Evolutionary conservation across 2,797 vertebrate genomes (phyloP).

Genomic region (Cossypha niveicapilla): DNA sequence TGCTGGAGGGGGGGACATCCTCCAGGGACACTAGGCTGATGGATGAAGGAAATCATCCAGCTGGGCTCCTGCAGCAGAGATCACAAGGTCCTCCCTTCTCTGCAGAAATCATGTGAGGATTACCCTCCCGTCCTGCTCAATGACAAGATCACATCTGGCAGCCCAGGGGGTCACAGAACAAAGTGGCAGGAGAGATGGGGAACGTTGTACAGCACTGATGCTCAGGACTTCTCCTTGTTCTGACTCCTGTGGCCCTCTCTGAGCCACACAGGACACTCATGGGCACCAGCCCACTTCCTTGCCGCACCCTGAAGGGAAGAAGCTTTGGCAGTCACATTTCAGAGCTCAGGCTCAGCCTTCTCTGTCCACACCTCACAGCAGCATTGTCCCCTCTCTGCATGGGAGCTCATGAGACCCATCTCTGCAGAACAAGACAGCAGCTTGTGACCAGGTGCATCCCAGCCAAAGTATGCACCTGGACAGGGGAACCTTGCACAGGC

Average conservation of each 20-base stretch:
- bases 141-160: background rate
- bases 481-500: background rate
- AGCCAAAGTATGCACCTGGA: background rate
- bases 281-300: background rate
- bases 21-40: background rate
- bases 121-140: background rate
- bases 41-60: background rate
- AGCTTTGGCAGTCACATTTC: background rate
- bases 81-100: background rate
- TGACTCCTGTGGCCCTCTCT: background rate
- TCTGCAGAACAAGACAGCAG: rapidly evolving
- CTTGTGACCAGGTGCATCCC: background rate
- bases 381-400: background rate
- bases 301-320: background rate
- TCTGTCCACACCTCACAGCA: background rate
- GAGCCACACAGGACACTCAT: background rate
- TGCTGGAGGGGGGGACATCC: background rate
- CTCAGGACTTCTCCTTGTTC: background rate
- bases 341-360: background rate
- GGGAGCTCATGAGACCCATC: background rate
- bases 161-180: background rate
- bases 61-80: background rate
- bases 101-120: background rate
- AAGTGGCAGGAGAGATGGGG: background rate
- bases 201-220: background rate